These are phyloP conservation scores for Syritta pipiens DNA, from an alignment of 2,888 invertebrate species.

Conservation along the genomic window DNA sequence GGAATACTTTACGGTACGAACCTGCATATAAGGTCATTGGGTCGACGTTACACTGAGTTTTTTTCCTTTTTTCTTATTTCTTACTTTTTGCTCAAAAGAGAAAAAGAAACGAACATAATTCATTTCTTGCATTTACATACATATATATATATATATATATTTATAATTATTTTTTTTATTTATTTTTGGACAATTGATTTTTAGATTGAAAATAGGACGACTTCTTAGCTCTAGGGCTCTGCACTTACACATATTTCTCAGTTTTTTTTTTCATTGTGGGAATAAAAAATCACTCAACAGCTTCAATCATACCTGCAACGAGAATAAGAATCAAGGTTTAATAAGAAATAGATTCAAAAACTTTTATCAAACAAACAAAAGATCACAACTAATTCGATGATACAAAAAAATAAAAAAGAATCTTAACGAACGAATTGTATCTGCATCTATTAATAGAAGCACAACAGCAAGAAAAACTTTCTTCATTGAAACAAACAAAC, in stretches of 20 bases:
- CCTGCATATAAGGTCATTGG: slow-evolving; percentile 61
- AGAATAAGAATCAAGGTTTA: slow-evolving; percentile 13
- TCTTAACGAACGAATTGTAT: too few species aligned
- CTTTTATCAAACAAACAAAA: slow-evolving; percentile 1
- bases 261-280: too few species aligned
- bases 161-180: too few species aligned
- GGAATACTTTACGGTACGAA: slow-evolving; percentile 32
- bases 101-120: not conserved
- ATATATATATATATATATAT: too few species aligned
- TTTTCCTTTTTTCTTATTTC: not conserved
- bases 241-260: too few species aligned
- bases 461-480: slow-evolving; percentile 28
- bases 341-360: not conserved
- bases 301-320: slow-evolving; percentile 46
- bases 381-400: not conserved
- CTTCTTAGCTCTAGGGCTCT: too few species aligned
- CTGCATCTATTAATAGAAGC: slow-evolving; percentile 54
- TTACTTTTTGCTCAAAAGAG: not conserved
- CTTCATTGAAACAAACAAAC: slow-evolving; percentile 58
- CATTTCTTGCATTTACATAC: too few species aligned
- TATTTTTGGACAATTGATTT: too few species aligned
- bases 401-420: too few species aligned
- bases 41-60: slow-evolving; percentile 43
- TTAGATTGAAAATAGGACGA: too few species aligned
- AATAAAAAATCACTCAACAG: too few species aligned